Conservation (phyloP, 2,797 vertebrate genomes). For the Hyperoplus immaculatus region DNA sequence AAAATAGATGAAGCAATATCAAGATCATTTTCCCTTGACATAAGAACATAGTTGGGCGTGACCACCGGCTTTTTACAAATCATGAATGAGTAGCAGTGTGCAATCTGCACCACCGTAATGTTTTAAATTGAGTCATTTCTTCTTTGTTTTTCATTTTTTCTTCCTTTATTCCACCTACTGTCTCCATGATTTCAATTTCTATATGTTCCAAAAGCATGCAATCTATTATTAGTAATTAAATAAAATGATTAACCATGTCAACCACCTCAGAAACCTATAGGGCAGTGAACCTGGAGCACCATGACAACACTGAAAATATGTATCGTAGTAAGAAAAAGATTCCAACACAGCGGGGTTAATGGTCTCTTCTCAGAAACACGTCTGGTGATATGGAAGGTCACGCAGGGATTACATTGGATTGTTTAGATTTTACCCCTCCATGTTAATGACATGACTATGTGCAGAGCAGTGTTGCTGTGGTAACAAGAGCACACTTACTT, state of each 20-base stretch:
- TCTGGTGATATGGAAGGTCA: not conserved
- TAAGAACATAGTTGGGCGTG: not conserved
- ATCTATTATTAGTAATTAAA: not conserved
- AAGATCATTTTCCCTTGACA: not conserved
- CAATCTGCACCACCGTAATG: not conserved
- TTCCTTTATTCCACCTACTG: not conserved
- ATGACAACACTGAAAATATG: not conserved
- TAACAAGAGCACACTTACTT: conserved; percentile 91
- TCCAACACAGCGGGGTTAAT: conserved; percentile 26
- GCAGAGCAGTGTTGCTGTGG: conserved; percentile 64
- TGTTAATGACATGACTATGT: conserved; percentile 39
- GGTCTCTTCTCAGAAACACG: conserved; percentile 10
- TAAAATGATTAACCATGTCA: not conserved
- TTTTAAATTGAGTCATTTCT: not conserved
- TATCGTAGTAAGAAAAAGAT: not conserved
- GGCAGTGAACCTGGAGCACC: not conserved
- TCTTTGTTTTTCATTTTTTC: too few relatives aligned
- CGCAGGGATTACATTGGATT: not conserved
- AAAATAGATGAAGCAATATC: not conserved
- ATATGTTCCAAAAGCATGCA: not conserved
- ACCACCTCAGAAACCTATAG: not conserved
- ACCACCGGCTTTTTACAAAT: not conserved
- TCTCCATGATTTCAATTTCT: not conserved
- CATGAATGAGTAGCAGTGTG: not conserved
- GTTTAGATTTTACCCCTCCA: conserved; percentile 30